Conservation (phyloP, 2,113 vertebrate species). For the Chitala chitala region DNA sequence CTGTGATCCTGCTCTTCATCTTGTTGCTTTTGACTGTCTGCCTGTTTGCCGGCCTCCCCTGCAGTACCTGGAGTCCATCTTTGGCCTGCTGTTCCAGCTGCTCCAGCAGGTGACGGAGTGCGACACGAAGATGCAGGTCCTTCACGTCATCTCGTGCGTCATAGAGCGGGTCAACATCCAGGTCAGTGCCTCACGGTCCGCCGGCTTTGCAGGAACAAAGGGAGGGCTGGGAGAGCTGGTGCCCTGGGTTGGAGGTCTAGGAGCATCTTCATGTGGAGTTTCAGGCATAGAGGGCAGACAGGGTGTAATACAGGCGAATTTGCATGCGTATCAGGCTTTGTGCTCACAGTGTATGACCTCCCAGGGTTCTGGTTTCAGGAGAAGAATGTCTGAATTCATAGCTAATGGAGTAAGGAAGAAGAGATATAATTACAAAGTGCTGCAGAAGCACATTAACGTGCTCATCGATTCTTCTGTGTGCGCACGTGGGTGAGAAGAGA, state of each 20-base stretch:
- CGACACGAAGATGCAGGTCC: constrained; percentile 97
- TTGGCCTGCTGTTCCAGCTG: constrained; percentile 87
- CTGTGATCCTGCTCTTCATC: neutral
- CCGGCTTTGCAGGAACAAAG: neutral
- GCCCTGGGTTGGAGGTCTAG: neutral
- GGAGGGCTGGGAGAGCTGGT: neutral
- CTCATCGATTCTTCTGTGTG: too few relatives aligned
- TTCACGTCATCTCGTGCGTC: constrained; percentile 93
- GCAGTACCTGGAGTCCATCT: constrained; percentile 90
- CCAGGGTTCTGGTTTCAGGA: neutral
- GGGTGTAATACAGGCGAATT: neutral
- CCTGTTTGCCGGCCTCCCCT: too few relatives aligned
- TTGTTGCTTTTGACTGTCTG: neutral
- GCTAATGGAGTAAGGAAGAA: too few relatives aligned
- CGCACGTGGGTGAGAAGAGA: too few relatives aligned
- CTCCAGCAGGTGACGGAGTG: constrained; percentile 94
- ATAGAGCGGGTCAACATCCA: constrained; percentile 91
- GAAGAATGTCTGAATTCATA: neutral
- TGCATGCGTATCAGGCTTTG: neutral
- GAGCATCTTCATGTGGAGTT: neutral
- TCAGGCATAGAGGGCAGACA: neutral
- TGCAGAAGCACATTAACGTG: too few relatives aligned
- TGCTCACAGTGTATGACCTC: neutral
- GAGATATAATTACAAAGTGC: too few relatives aligned
- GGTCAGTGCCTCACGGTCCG: constrained; percentile 57